Percentiles rank a stretch among this genome's conserved stretches.
phyloP scores from a whole-genome alignment of 2,113 vertebrate species.

The Taxidea taxus region DNA sequence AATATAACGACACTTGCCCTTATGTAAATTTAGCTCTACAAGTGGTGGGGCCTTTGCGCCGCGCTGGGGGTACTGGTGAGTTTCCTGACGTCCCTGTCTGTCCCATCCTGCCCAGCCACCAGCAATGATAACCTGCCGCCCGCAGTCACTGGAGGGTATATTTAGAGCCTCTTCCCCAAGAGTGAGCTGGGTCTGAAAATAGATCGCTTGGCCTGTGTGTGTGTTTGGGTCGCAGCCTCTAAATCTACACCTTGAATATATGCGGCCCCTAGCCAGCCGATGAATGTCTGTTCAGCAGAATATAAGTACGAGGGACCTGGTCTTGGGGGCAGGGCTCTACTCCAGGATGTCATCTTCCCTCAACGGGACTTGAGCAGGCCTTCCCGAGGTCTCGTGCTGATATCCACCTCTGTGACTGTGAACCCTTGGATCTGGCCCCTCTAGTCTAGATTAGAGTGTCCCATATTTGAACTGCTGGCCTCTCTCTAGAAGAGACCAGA shows the following conservation, averaged over 20 bases:
- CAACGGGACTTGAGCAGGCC: neutral
- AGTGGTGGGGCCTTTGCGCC: neutral
- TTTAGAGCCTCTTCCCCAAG: constrained; percentile 62
- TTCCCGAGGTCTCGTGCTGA: neutral
- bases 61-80: neutral
- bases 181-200: constrained; percentile 63
- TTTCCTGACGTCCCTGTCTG: neutral
- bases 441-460: neutral
- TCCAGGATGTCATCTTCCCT: neutral
- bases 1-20: neutral
- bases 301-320: neutral
- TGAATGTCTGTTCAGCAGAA: neutral
- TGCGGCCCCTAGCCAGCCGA: neutral
- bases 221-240: neutral
- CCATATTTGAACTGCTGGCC: neutral
- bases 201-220: constrained; percentile 21
- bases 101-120: constrained; percentile 56
- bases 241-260: neutral
- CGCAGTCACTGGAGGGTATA: constrained; percentile 52
- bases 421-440: constrained; percentile 9
- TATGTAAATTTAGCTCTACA: constrained; percentile 56
- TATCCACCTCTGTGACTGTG: neutral
- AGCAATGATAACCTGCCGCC: constrained; percentile 27
- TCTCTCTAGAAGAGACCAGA: constrained; percentile 40
- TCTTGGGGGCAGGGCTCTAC: neutral